These are phyloP conservation scores for Paratrypauchen microcephalus DNA, from an alignment of 2,797 vertebrate genomes.

Conservation along the genomic window DNA sequence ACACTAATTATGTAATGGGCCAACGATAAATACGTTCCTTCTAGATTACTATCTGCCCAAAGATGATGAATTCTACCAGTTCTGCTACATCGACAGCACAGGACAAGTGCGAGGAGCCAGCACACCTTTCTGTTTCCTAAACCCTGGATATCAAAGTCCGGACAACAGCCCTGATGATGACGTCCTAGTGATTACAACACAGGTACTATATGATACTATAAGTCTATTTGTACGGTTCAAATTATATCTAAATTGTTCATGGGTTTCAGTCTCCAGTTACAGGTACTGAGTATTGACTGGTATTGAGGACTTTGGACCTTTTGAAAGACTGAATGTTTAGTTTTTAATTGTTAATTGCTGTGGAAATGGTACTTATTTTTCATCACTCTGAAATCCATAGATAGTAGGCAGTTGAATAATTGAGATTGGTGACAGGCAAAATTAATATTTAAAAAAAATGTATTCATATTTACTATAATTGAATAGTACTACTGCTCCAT, in stretches of 20 bases:
- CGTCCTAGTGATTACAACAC: conserved; percentile 85
- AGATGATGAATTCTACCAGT: conserved; percentile 91
- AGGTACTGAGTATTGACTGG: no score
- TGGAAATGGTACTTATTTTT: no score
- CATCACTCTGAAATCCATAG: no score
- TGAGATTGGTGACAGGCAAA: no score
- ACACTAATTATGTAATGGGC: background rate
- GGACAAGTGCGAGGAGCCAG: conserved; percentile 87
- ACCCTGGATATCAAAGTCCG: conserved; percentile 51
- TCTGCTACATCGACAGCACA: conserved; percentile 87
- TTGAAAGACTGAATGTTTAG: no score
- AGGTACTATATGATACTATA: conserved; percentile 71
- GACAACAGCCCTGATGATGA: conserved; percentile 76
- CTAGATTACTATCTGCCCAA: conserved; percentile 90
- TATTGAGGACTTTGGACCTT: no score
- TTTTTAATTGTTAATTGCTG: no score
- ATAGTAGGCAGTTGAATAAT: no score
- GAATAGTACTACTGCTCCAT: no score
- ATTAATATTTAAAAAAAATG: no score
- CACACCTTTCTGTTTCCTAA: conserved; percentile 86
- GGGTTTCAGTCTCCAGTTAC: no score
- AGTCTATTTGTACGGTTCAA: background rate
- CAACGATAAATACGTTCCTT: background rate
- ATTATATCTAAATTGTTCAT: background rate
- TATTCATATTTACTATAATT: no score